Evolutionary conservation across 2,797 vertebrate genomes (phyloP), one percentile per base, ranked within the genome.

Genomic region (Clarias pachynema): DNA sequence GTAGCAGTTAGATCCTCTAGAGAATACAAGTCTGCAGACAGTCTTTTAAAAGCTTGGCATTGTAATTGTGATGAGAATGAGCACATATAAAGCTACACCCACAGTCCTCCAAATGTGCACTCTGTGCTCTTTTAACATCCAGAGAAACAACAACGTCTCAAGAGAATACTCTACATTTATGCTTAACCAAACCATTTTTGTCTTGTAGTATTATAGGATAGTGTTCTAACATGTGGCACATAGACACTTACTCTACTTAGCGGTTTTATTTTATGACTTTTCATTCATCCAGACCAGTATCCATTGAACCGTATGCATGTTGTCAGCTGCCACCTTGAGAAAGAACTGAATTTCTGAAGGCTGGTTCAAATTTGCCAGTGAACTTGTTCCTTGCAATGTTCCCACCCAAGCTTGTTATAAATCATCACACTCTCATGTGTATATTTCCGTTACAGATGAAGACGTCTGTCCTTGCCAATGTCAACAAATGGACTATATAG

Each of bases 31-130:
- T 22, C 26, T 77, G 20, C 1, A 56, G 49, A 56, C 16, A 49
- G 24, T 3, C 5, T 77, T 77, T 59, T 59, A 77, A 77, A 77
- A 78, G 5, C 31, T 60, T n/a, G 29, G 53, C 53, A 77, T 8
- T 57, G 22, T 53, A 77, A 57, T 6, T 22, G 74, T 57, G 53
- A 29, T 34, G 53, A 77, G 57, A 77, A 77, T 77, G 29, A 78
- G 20, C 31, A n/a, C 26, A 57, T 34, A 57, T 8, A 57, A 53
- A 26, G 40, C 70, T 53, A 53, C 18, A 4, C 31, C 74, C 53
- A 77, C 29, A 77, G 18, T 31, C 29, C 29, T 77, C 18, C 53
- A 59, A 77, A 77, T 77, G 57, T 77, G 26, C 49, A 53, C 24
- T 29, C 57, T 77, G 57, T 77, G 26, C 49, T 29, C 24, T 29